phyloP scores from a whole-genome alignment of 2,888 invertebrate genomes.

The Gymnocheta viridis region DNA sequence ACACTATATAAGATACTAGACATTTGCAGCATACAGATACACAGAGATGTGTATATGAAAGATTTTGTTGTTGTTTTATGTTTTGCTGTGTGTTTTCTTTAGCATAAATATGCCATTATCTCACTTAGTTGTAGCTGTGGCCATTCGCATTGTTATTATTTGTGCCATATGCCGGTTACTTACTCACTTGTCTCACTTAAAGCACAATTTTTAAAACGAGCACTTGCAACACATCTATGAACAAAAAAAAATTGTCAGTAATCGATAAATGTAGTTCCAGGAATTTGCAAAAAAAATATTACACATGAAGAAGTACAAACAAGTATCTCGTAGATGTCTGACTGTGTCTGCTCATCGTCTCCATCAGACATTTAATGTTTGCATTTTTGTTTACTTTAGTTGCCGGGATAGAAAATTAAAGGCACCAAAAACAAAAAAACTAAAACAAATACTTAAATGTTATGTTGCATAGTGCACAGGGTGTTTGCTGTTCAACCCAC shows the following conservation, averaged over 20 bases:
- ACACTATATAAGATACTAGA: background rate
- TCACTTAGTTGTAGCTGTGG: constrained; percentile 10
- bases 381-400: background rate
- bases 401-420: background rate
- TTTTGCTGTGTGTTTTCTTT: background rate
- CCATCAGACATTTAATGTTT: constrained; percentile 42
- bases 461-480: background rate
- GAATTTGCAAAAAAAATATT: constrained; percentile 49
- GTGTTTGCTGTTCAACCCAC: constrained; percentile 12
- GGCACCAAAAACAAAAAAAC: background rate
- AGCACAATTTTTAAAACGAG: constrained; percentile 17
- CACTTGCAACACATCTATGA: constrained; percentile 16
- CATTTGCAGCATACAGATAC: constrained; percentile 1
- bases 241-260: constrained; percentile 26
- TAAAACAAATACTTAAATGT: background rate
- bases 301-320: background rate
- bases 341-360: constrained; percentile 39
- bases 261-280: constrained; percentile 66
- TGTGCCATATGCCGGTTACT: constrained; percentile 51
- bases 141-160: constrained; percentile 8
- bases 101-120: constrained; percentile 28
- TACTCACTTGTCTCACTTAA: constrained; percentile 31
- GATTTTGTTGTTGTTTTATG: background rate
- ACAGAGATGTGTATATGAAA: background rate
- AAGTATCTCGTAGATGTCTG: constrained; percentile 15